Evolutionary conservation across 1,140 invertebrate genomes (phyloP).

Genomic region (Andricus grossulariae): DNA sequence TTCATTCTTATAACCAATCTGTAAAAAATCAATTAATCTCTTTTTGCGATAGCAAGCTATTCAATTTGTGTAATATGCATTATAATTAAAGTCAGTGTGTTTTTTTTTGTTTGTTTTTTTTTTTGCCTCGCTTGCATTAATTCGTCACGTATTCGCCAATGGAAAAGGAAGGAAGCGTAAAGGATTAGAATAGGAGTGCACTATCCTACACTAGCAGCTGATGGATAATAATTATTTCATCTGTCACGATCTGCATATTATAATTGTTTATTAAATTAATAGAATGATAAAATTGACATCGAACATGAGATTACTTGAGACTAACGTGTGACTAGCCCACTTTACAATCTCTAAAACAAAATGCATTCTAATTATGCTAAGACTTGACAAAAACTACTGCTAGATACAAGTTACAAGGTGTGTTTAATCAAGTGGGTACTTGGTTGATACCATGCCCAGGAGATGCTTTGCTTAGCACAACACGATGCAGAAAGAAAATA

Average conservation of each 20-base stretch:
- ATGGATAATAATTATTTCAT: slow-evolving; percentile 35
- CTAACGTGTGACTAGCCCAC: slow-evolving; percentile 17
- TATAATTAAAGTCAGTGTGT: neutral
- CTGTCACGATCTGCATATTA: neutral
- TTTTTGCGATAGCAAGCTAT: neutral
- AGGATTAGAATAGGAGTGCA: slow-evolving; percentile 60
- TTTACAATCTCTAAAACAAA: slow-evolving; percentile 25
- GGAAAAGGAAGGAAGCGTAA: slow-evolving; percentile 49
- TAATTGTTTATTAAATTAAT: neutral
- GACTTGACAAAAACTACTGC: slow-evolving; percentile 17
- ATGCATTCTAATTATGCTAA: slow-evolving; percentile 33
- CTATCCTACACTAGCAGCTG: slow-evolving; percentile 59
- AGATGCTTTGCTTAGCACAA: slow-evolving; percentile 54
- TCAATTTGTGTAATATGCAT: neutral
- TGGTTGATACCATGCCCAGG: slow-evolving; percentile 56
- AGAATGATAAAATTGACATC: slow-evolving; percentile 1
- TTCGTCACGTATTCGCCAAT: slow-evolving; percentile 45
- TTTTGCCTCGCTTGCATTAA: slow-evolving; percentile 42
- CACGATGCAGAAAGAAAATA: slow-evolving; percentile 69
- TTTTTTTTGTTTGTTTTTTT: slow-evolving; percentile 35
- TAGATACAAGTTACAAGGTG: neutral
- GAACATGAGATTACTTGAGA: neutral
- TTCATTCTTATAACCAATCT: neutral
- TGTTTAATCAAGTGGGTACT: slow-evolving; percentile 41
- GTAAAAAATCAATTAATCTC: neutral